Evolutionary conservation across 2,113 vertebrate species (phyloP).

Genomic region (Phaethornis superciliosus): DNA sequence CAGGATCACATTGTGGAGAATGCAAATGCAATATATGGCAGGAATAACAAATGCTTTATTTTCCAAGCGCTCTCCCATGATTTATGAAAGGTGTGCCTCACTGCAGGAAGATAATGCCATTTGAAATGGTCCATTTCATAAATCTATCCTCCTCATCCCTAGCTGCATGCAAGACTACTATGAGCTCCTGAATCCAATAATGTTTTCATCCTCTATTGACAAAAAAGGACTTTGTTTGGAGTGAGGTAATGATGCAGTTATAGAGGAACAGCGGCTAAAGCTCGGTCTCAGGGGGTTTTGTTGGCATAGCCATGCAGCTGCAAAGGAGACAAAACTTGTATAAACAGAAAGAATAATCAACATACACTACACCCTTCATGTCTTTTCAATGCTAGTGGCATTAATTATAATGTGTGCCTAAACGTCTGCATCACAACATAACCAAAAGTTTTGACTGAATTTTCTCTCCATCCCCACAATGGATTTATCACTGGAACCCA

Average conservation of each 20-base stretch:
- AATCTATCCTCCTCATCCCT: constrained; percentile 83
- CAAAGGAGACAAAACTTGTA: constrained; percentile 70
- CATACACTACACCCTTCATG: constrained; percentile 71
- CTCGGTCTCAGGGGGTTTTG: constrained; percentile 75
- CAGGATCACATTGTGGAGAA: constrained; percentile 15
- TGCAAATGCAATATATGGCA: constrained; percentile 62
- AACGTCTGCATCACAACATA: constrained; percentile 22
- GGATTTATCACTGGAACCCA: constrained; percentile 30
- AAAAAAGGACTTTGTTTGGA: constrained; percentile 79
- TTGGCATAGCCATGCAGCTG: constrained; percentile 76
- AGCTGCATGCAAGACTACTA: constrained; percentile 71
- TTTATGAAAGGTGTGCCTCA: constrained; percentile 90
- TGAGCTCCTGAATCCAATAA: constrained; percentile 85
- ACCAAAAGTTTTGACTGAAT: constrained; percentile 54
- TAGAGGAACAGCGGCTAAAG: constrained; percentile 72
- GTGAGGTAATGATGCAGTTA: constrained; percentile 81
- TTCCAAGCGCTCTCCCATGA: constrained; percentile 78
- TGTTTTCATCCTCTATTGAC: constrained; percentile 86
- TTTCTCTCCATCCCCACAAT: not conserved
- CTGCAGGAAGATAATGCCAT: constrained; percentile 87
- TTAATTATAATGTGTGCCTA: constrained; percentile 72
- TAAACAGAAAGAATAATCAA: constrained; percentile 82
- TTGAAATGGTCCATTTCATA: constrained; percentile 93
- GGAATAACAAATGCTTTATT: constrained; percentile 80
- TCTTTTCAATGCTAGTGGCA: constrained; percentile 72